Base-by-base conservation (phyloP, 2,113 vertebrate species). In the Albula goreensis region DNA sequence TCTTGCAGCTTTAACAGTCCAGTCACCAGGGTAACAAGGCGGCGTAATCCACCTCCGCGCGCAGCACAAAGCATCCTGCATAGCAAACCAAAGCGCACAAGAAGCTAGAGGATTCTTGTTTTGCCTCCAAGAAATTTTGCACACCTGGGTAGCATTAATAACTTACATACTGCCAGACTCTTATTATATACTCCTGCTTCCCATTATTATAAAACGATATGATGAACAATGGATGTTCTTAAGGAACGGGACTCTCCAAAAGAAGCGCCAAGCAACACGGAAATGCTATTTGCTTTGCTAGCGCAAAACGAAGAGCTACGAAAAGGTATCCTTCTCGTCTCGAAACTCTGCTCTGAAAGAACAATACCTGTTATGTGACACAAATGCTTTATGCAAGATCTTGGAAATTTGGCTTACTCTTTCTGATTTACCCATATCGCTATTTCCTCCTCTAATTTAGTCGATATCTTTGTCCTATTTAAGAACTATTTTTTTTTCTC, bases 281-380 rank as follows among this genome's bases (percentile, higher is more conserved):
- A 97, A 89, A 94, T 96, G 92, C 95, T 97, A 22, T 88, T 97
- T 1, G 95, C 96, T 13, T 86, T 96, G 85, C 92, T 96, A 90
- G 93, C 96, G 2, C 95, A 95, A 88, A 95, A 94, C 56, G 95
- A 95, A 51, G 94, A 96, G 78, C 92, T 96, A 78, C 94, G 94
- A 57, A 95, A 94, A 97, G 97, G 96, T 97, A 95, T 10, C 25
- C 19, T 10, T 25, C 22, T 31, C 70, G 31, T 31, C 2, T 74
- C n/a, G 22, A 74, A 74, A 7, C 70, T 74, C 70, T 31, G 70
- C n/a, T 74, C 70, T 31, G 22, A 31, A 74, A 9, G 70, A 74
- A 31, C 31, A 74, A n/a, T 74, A 74, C 22, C n/a, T 25, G 70
- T 66, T 17, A 70, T 56, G 5, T 78, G 56, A 50, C 41, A 0